phyloP scores from a whole-genome alignment of 2,113 vertebrate genomes.

The Anhinga anhinga region DNA sequence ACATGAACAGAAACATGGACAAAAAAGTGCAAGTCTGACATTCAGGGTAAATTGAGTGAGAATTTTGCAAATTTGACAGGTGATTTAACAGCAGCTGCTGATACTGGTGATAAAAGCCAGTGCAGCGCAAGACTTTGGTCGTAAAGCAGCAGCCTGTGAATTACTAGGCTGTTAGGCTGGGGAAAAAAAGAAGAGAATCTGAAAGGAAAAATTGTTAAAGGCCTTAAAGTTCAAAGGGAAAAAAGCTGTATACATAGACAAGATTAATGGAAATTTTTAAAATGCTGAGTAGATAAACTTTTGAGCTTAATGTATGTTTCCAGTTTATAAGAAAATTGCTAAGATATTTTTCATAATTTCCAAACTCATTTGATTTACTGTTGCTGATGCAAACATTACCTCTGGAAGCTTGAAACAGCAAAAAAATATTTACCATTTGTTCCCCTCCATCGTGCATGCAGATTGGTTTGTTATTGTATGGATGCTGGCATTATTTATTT shows the following conservation, averaged over 20 bases:
- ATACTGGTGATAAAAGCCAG: neutral
- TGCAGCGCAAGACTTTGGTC: neutral
- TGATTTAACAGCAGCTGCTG: conserved; percentile 52
- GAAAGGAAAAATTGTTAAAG: neutral
- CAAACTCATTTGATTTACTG: neutral
- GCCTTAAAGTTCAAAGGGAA: neutral
- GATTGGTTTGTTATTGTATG: neutral
- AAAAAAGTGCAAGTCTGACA: neutral
- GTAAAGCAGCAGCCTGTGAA: neutral
- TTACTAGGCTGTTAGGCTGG: neutral
- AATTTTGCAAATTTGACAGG: conserved; percentile 43
- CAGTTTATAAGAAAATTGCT: neutral
- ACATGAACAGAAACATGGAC: neutral
- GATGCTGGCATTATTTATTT: conserved; percentile 44
- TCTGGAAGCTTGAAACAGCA: neutral
- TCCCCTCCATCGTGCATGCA: neutral
- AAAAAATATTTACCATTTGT: neutral
- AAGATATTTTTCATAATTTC: conserved; percentile 17
- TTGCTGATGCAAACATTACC: neutral
- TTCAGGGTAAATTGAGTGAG: conserved; percentile 38
- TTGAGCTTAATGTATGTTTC: neutral
- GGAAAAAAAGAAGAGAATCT: neutral
- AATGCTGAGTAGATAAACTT: neutral
- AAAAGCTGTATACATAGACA: neutral
- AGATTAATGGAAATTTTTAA: neutral